Evolutionary conservation across 2,797 vertebrate species (phyloP).

Genomic region (Natrix natrix): DNA sequence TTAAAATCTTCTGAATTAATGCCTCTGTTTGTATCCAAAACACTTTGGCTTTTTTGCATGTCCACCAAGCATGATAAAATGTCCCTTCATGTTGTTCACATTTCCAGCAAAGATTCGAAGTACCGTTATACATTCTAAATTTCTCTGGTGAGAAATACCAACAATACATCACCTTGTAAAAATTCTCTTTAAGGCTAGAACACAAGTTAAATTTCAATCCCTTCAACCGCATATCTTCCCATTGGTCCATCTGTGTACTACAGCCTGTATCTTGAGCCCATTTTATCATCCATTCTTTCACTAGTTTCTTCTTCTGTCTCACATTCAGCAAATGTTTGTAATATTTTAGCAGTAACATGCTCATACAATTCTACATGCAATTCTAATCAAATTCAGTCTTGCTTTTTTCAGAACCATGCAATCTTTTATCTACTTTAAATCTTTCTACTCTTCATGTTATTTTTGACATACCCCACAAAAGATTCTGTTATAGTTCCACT

Average conservation of each 20-base stretch:
- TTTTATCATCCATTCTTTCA: not conserved
- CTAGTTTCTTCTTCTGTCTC: not conserved
- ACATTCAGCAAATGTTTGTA: not conserved
- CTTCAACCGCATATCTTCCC: not conserved
- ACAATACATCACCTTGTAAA: not conserved
- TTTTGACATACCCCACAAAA: not conserved
- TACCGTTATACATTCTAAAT: not conserved
- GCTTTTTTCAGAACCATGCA: not conserved
- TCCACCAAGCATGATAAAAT: not conserved
- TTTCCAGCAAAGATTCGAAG: not conserved
- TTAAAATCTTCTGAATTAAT: not conserved
- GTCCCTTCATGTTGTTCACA: not conserved
- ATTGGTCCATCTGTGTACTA: not conserved
- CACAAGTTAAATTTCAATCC: not conserved
- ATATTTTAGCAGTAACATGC: not conserved
- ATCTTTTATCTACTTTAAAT: not conserved
- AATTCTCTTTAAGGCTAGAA: not conserved
- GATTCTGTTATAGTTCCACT: not conserved
- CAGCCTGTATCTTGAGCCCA: not conserved
- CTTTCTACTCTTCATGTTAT: not conserved
- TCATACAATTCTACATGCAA: not conserved
- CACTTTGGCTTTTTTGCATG: not conserved
- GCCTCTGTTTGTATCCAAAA: not conserved
- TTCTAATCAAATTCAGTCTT: not conserved
- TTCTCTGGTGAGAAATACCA: not conserved